A percentile compares a stretch with the other conserved stretches of the same genome.
These are phyloP conservation scores for Thera obeliscata DNA, from an alignment of 2,888 invertebrate species.

Conservation along the genomic window DNA sequence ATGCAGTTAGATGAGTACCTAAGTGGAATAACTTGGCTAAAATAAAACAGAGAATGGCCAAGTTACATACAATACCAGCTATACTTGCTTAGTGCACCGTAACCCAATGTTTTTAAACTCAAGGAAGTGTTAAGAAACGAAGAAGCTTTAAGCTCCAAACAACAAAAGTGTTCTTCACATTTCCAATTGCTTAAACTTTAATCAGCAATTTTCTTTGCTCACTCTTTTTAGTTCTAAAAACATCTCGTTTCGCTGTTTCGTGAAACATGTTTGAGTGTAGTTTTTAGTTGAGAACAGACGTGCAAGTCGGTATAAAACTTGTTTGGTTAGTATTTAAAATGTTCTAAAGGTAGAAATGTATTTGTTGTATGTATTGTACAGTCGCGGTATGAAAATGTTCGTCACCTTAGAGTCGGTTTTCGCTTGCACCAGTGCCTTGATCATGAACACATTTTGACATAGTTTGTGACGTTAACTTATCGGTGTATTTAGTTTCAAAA, in stretches of 20 bases:
- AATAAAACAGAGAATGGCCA: neutral
- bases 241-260: slow-evolving; percentile 10
- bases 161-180: slow-evolving; percentile 27
- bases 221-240: slow-evolving; percentile 29
- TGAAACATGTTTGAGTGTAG: neutral
- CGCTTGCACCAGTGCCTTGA: too few relatives aligned
- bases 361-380: too few relatives aligned
- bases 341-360: too few relatives aligned
- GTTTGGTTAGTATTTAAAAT: neutral
- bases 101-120: slow-evolving; percentile 10
- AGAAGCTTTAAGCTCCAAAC: slow-evolving; percentile 3
- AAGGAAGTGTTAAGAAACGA: slow-evolving; percentile 22
- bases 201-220: slow-evolving; percentile 21
- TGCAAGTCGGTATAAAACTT: neutral
- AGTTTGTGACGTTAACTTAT: too few relatives aligned
- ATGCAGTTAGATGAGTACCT: neutral
- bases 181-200: slow-evolving; percentile 24
- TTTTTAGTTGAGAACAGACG: neutral
- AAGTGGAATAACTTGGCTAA: too few relatives aligned
- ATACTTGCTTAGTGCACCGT: neutral
- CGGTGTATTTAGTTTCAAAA: too few relatives aligned
- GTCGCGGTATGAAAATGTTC: too few relatives aligned
- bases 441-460: too few relatives aligned
- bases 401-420: too few relatives aligned
- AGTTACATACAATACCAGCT: neutral